Conservation (phyloP, 1,140 invertebrate species). For the Amphibalanus amphitrite region DNA sequence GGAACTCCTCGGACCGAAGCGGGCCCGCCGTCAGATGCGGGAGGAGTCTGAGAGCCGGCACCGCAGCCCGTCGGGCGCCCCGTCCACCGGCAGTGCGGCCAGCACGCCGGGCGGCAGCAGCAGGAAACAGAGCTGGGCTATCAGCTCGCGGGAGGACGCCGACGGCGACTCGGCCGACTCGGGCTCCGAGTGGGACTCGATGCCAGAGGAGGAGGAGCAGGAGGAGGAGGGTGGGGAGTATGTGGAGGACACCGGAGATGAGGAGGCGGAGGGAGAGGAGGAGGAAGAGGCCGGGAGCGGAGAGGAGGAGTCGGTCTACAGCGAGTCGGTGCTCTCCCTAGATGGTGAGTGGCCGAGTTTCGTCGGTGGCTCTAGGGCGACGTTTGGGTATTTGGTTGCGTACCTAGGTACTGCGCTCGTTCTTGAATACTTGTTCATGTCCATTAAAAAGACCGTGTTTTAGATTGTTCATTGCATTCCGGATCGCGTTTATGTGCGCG, state of each 20-base stretch:
- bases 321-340: background rate
- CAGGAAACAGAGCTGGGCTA: slow-evolving; percentile 6
- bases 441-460: too few relatives aligned
- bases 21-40: background rate
- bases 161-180: background rate
- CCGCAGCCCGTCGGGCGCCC: background rate
- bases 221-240: background rate
- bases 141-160: background rate
- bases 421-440: too few relatives aligned
- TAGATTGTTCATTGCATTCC: too few relatives aligned
- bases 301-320: background rate
- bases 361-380: too few relatives aligned
- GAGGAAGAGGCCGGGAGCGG: too few relatives aligned
- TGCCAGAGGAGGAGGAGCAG: too few relatives aligned
- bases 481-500: too few relatives aligned
- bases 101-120: slow-evolving; percentile 5
- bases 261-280: too few relatives aligned
- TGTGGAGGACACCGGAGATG: background rate
- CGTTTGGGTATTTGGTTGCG: too few relatives aligned
- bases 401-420: too few relatives aligned
- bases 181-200: background rate
- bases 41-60: background rate
- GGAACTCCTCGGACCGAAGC: background rate
- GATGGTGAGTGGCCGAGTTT: background rate
- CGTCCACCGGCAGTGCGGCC: background rate